phyloP scores from a whole-genome alignment of 2,888 invertebrate species.

The Halictus quadricinctus region DNA sequence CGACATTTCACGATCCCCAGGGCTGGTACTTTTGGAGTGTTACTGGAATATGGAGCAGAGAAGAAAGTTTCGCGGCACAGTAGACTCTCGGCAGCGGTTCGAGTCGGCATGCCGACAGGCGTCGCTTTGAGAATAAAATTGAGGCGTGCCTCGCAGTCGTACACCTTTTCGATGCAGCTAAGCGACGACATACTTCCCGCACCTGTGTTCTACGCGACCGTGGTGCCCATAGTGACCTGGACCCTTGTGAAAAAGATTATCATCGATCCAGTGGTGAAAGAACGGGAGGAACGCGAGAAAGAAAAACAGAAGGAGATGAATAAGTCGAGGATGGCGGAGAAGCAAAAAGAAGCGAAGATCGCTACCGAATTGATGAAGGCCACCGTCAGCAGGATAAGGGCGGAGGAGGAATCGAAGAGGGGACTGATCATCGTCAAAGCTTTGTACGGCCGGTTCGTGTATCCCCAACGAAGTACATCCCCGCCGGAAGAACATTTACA shows the following conservation, averaged over 20 bases:
- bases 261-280: constrained; percentile 92
- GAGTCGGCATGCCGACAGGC: constrained; percentile 93
- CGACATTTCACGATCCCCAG: constrained; percentile 81
- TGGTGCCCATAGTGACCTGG: constrained; percentile 93
- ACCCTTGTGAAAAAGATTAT: constrained; percentile 92
- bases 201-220: constrained; percentile 96
- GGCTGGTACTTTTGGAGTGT: constrained; percentile 92
- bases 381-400: constrained; percentile 91
- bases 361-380: constrained; percentile 96
- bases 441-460: constrained; percentile 88
- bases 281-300: constrained; percentile 90
- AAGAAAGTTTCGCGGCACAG: constrained; percentile 96
- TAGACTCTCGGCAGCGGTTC: constrained; percentile 92
- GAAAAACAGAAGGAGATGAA: constrained; percentile 92
- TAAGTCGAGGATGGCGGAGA: constrained; percentile 89
- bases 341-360: constrained; percentile 92
- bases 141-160: constrained; percentile 93
- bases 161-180: constrained; percentile 94
- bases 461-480: constrained; percentile 73
- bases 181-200: constrained; percentile 95
- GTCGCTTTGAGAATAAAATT: constrained; percentile 94
- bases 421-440: constrained; percentile 95
- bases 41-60: constrained; percentile 95
- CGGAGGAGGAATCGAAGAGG: constrained; percentile 91
- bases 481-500: constrained; percentile 71